These are phyloP conservation scores for Tinea pellionella DNA, from an alignment of 2,888 invertebrate species.

Conservation along the genomic window DNA sequence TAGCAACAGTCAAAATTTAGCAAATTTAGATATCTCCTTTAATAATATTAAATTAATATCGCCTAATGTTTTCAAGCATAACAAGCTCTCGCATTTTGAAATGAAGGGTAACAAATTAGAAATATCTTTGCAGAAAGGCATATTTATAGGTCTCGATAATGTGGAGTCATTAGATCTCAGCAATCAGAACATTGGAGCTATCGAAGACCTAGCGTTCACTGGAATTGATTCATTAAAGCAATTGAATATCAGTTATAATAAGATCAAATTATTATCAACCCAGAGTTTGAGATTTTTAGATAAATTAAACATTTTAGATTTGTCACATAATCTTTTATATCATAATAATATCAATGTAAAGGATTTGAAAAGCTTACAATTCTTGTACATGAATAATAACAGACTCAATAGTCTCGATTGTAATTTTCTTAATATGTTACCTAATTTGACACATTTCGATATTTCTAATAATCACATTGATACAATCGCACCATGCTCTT, in stretches of 20 bases:
- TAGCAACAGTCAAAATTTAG: conserved; percentile 21
- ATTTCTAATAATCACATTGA: conserved; percentile 40
- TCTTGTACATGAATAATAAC: conserved; percentile 33
- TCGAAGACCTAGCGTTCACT: conserved; percentile 39
- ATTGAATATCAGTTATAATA: conserved; percentile 37
- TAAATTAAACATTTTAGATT: conserved; percentile 30
- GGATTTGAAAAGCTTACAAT: conserved; percentile 30
- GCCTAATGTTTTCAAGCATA: conserved; percentile 32
- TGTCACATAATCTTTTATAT: conserved; percentile 37
- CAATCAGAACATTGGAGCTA: conserved; percentile 28
- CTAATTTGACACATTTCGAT: conserved; percentile 33
- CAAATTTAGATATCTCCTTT: conserved; percentile 29
- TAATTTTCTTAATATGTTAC: conserved; percentile 28
- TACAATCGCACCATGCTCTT: conserved; percentile 27
- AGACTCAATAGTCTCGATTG: conserved; percentile 27
- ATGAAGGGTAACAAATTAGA: conserved; percentile 32
- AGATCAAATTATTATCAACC: conserved; percentile 26
- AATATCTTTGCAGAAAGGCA: conserved; percentile 34
- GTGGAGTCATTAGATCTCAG: conserved; percentile 32
- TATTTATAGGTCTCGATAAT: conserved; percentile 34
- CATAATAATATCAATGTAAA: conserved; percentile 33
- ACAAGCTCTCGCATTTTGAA: conserved; percentile 28
- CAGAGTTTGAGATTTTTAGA: conserved; percentile 31
- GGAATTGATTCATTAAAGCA: conserved; percentile 27
- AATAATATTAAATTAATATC: conserved; percentile 35